phyloP scores from a whole-genome alignment of 2,888 invertebrate genomes.

The Unio delphinus region DNA sequence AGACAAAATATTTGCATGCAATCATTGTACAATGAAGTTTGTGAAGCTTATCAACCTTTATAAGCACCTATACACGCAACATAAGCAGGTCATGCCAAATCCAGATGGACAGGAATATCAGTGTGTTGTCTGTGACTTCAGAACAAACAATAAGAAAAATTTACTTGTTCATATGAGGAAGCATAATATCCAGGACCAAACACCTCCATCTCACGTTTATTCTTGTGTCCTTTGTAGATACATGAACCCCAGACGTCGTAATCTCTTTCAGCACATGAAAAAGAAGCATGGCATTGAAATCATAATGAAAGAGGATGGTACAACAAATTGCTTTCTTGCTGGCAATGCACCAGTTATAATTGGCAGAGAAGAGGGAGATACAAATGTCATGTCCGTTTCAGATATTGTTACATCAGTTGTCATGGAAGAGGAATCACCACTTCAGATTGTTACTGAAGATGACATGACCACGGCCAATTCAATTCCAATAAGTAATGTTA shows the following conservation, averaged over 20 bases:
- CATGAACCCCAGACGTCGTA: constrained; percentile 59
- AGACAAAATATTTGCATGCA: constrained; percentile 68
- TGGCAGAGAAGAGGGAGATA: constrained; percentile 25
- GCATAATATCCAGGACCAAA: constrained; percentile 63
- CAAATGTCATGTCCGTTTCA: constrained; percentile 38
- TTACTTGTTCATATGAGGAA: constrained; percentile 68
- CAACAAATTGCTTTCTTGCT: constrained; percentile 53
- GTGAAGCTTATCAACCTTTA: constrained; percentile 67
- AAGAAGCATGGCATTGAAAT: constrained; percentile 67
- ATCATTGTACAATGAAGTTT: constrained; percentile 69
- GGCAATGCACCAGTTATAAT: constrained; percentile 30
- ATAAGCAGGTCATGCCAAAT: constrained; percentile 55
- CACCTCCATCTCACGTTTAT: constrained; percentile 63
- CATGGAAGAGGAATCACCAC: constrained; percentile 15
- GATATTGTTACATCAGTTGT: constrained; percentile 42
- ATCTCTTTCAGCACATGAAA: constrained; percentile 66
- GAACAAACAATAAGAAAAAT: constrained; percentile 62
- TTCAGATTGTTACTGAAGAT: constrained; percentile 35
- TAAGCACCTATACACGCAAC: constrained; percentile 67
- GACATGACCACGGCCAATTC: constrained; percentile 14
- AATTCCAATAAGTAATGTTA: constrained; percentile 38
- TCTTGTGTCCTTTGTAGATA: constrained; percentile 67
- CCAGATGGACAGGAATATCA: constrained; percentile 47
- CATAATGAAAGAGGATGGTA: constrained; percentile 58
- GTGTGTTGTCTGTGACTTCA: constrained; percentile 68